Evolutionary conservation across 2,113 vertebrate species (phyloP).

Genomic region (Leucopsar rothschildi): DNA sequence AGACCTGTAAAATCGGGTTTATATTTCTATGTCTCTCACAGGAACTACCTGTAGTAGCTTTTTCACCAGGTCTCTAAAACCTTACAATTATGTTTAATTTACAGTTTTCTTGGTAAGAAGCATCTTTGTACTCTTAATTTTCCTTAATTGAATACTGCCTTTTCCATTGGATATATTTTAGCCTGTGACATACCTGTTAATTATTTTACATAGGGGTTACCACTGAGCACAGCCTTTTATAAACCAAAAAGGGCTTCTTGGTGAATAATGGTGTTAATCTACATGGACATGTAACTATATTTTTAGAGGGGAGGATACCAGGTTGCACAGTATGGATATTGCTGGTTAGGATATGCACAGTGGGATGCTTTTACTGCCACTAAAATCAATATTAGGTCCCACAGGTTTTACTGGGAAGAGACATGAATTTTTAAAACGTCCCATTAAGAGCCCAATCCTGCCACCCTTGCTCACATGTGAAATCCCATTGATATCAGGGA

Average conservation of each 20-base stretch:
- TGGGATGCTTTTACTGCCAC: background rate
- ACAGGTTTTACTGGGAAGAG: background rate
- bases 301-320: background rate
- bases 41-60: background rate
- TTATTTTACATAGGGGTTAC: background rate
- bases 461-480: background rate
- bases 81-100: background rate
- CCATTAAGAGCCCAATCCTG: conserved; percentile 9
- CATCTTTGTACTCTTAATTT: background rate
- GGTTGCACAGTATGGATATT: background rate
- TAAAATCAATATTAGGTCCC: background rate
- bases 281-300: background rate
- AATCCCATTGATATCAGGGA: conserved; percentile 3
- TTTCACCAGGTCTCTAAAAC: background rate
- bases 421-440: background rate
- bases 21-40: background rate
- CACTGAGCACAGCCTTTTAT: background rate
- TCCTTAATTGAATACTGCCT: background rate
- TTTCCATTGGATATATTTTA: background rate
- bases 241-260: background rate
- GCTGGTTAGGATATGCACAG: background rate
- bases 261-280: background rate
- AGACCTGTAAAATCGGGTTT: background rate
- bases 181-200: background rate
- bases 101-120: background rate